phyloP scores from a whole-genome alignment of 2,888 invertebrate species.

The Magallana nippona region DNA sequence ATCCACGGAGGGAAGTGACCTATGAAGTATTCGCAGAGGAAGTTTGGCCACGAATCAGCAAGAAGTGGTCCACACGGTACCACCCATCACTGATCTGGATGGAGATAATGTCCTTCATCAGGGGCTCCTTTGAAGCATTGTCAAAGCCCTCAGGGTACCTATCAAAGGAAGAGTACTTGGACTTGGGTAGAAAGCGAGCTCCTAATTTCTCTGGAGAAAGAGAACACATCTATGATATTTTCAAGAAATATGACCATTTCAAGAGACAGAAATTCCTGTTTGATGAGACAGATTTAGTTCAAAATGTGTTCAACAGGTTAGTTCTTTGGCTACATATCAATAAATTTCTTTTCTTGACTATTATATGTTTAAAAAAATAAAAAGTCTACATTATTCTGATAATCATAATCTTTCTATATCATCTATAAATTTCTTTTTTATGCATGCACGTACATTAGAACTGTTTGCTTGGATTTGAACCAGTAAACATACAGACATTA shows the following conservation, averaged over 20 bases:
- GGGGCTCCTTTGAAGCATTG: conserved; percentile 71
- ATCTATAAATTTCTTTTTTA: too few relatives aligned
- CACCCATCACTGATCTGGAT: conserved; percentile 75
- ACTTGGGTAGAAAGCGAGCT: conserved; percentile 67
- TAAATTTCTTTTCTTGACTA: not conserved
- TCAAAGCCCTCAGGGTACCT: conserved; percentile 59
- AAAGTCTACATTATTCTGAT: too few relatives aligned
- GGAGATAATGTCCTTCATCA: conserved; percentile 75
- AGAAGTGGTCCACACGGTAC: conserved; percentile 51
- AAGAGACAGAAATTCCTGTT: conserved; percentile 54
- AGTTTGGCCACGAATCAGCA: conserved; percentile 65
- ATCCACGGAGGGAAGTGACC: conserved; percentile 70
- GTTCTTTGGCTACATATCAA: not conserved
- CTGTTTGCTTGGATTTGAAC: too few relatives aligned
- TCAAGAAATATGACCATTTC: conserved; percentile 61
- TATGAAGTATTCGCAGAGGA: conserved; percentile 70
- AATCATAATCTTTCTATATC: too few relatives aligned
- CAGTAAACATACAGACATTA: too few relatives aligned
- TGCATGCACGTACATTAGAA: too few relatives aligned
- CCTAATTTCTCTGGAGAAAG: conserved; percentile 68
- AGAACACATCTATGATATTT: conserved; percentile 63
- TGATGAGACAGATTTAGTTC: conserved; percentile 70
- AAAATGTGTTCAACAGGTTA: conserved; percentile 42
- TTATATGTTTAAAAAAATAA: not conserved
- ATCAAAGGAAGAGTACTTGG: conserved; percentile 60